Evolutionary conservation across 2,113 vertebrate genomes (phyloP).

Genomic region (Holacanthus passer): DNA sequence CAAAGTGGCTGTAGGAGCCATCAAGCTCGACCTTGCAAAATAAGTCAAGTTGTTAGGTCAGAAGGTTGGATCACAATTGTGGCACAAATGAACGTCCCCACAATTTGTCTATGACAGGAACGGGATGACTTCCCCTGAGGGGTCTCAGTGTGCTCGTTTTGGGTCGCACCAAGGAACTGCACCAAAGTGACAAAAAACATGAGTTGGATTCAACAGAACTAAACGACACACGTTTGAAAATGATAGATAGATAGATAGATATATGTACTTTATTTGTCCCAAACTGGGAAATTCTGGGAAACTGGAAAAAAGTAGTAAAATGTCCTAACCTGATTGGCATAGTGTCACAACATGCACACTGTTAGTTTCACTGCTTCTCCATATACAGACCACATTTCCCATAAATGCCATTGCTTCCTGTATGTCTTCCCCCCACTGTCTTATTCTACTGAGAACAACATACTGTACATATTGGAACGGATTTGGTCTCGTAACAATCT

Average conservation of each 20-base stretch:
- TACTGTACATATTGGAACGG: background rate
- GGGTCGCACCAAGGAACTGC: background rate
- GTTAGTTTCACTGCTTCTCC: background rate
- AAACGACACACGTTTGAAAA: background rate
- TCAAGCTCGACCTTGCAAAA: background rate
- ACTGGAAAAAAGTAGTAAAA: no score
- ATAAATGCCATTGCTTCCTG: constrained; percentile 1
- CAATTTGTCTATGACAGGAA: background rate
- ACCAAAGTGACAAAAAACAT: background rate
- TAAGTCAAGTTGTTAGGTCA: background rate
- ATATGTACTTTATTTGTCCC: no score
- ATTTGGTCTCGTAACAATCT: background rate
- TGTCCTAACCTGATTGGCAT: background rate
- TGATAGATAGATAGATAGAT: no score
- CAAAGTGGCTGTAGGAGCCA: no score
- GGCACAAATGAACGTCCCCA: background rate
- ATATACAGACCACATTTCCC: constrained; percentile 1
- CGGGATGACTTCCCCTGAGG: background rate
- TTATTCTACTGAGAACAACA: constrained; percentile 2
- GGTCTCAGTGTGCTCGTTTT: background rate
- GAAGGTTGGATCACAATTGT: background rate
- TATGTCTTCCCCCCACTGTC: background rate
- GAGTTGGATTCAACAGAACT: background rate
- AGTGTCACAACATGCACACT: background rate
- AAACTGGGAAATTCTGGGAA: no score